phyloP scores from a whole-genome alignment of 2,113 vertebrate species.

The Pionites leucogaster region DNA sequence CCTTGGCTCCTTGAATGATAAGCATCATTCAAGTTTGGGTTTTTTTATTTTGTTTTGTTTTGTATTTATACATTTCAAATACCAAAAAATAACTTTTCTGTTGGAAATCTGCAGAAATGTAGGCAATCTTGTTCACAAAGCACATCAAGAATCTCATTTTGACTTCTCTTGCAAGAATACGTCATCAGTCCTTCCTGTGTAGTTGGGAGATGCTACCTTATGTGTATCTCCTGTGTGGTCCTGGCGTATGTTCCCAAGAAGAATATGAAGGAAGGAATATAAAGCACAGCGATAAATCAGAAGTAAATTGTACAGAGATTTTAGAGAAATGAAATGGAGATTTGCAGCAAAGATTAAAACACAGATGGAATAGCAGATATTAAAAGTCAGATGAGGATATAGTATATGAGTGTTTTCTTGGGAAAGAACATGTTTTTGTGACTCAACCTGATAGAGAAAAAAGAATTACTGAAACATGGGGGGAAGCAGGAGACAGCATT shows the following conservation, averaged over 20 bases:
- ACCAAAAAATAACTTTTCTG: background rate
- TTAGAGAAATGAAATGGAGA: background rate
- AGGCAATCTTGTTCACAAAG: background rate
- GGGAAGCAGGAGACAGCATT: background rate
- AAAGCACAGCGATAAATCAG: background rate
- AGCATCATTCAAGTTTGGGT: background rate
- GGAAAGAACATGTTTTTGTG: background rate
- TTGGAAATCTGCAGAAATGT: background rate
- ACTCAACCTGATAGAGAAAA: background rate
- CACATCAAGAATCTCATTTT: background rate
- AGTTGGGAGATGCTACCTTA: background rate
- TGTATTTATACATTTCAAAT: background rate
- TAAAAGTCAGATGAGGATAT: background rate
- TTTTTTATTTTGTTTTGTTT: background rate
- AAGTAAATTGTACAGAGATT: background rate
- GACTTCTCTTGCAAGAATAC: background rate
- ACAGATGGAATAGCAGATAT: background rate
- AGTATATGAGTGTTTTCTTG: background rate
- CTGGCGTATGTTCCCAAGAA: background rate
- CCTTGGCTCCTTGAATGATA: background rate
- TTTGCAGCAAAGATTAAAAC: background rate
- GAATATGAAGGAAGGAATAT: background rate
- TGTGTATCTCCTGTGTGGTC: background rate
- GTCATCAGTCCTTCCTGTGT: background rate
- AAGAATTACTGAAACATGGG: background rate